Evolutionary conservation across 2,797 vertebrate species (phyloP), one percentile per base, ranked within the genome.

Genomic region (Xiphophorus birchmanni): DNA sequence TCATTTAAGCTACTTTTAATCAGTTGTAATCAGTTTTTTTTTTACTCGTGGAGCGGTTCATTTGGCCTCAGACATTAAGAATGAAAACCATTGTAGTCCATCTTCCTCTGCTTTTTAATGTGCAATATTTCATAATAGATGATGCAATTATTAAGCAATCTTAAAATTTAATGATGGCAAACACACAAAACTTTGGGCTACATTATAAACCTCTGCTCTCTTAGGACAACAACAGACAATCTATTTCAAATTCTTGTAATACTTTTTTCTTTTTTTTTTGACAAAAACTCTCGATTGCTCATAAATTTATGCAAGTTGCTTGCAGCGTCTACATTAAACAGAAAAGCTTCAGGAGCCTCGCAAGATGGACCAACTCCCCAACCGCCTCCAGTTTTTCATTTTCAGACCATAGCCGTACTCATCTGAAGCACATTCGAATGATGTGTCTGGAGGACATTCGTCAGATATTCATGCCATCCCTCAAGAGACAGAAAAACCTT

Each of bases 1-100:
- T 77, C 9, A 47, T 76, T 75, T 75, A 29, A 79, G 80, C 63
- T 75, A 2, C 54, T 63, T 76, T 65, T 44, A 74, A 13, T 72
- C 18, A 52, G 4, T 35, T 37, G 0, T 54, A 42, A 58, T 48
- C 50, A 8, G 18, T 50, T 76, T 45, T 52, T 26, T 4, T 56
- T 56, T 56, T n/a, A 76, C 40, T 23, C 15, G 2, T 32, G 13
- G 11, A 47, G 12, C 12, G 45, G 29, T 17, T 32, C 71, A 73
- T 45, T 29, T 67, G 35, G 35, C 63, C 35, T 67, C 63, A 67
- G 23, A 21, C 35, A 37, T 67, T 23, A 67, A 40, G 1, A 40
- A 67, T 37, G 17, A 67, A 37, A 35, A 10, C 63, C 63, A 40
- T 67, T 67, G 23, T 40, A 63, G 13, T 63, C 58, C n/a, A 35